Percentiles rank a stretch among this genome's conserved stretches.
Evolutionary conservation across 1,140 invertebrate species (phyloP).

Genomic region (Drosophila hydei): DNA sequence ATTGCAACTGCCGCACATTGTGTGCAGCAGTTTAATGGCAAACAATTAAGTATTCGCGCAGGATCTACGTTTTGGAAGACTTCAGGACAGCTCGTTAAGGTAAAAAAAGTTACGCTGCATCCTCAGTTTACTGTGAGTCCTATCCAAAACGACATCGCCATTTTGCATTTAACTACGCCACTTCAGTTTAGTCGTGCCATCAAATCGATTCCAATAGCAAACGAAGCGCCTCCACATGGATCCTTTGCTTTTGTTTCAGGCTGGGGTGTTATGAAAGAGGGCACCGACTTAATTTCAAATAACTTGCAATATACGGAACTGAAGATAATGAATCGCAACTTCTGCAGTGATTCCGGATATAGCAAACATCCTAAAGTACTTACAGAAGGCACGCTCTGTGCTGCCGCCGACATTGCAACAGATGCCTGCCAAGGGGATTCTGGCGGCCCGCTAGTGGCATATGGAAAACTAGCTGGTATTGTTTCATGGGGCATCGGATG

Average conservation of each 20-base stretch:
- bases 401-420: not conserved
- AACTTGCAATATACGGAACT: not conserved
- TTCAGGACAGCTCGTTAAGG: not conserved
- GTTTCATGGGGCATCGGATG: constrained; percentile 1
- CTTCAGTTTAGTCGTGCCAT: rapidly evolving
- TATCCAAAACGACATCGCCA: not conserved
- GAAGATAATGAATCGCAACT: not conserved
- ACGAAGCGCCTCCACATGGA: not conserved
- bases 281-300: no score
- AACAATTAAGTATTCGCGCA: not conserved
- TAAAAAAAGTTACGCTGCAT: not conserved
- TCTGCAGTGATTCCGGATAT: not conserved
- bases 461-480: not conserved
- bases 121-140: not conserved
- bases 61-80: not conserved
- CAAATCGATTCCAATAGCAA: not conserved
- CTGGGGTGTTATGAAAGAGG: not conserved
- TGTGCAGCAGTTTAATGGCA: rapidly evolving
- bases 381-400: not conserved
- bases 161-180: not conserved
- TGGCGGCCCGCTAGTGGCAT: not conserved
- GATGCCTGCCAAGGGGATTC: constrained; percentile 3
- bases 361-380: rapidly evolving
- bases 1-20: constrained; percentile 1
- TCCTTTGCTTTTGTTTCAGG: not conserved